A percentile compares a stretch with the other conserved stretches of the same genome.
phyloP scores from a whole-genome alignment of 2,888 invertebrate genomes.

The Ashinkailepas kermadecensis region DNA sequence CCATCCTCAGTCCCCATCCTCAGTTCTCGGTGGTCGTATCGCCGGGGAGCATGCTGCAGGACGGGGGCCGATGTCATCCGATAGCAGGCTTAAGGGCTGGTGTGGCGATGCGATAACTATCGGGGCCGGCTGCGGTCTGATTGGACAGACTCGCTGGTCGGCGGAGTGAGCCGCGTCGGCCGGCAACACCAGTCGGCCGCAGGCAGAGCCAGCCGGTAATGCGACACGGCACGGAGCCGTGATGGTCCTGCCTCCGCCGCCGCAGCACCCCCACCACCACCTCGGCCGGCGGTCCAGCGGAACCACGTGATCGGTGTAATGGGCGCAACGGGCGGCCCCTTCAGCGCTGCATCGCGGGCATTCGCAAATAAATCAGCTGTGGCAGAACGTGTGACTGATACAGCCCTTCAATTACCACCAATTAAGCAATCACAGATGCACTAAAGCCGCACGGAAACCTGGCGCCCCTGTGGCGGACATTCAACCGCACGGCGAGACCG shows the following conservation, averaged over 20 bases:
- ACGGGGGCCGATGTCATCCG: too few species aligned
- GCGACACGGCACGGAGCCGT: not conserved
- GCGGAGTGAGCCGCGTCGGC: not conserved
- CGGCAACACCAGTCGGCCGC: not conserved
- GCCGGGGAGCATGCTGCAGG: too few species aligned
- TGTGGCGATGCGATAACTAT: too few species aligned
- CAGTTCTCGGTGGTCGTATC: too few species aligned
- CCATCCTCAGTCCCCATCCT: too few species aligned
- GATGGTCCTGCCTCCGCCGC: not conserved
- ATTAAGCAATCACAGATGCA: not conserved
- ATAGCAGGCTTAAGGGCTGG: too few species aligned
- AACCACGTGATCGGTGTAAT: not conserved
- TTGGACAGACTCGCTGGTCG: too few species aligned
- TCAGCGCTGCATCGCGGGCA: too few species aligned
- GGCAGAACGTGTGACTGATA: not conserved
- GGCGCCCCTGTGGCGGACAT: too few species aligned
- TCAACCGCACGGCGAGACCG: not conserved
- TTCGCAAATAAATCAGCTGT: not conserved
- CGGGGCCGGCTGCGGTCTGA: too few species aligned
- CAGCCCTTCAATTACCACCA: not conserved
- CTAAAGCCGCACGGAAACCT: too few species aligned
- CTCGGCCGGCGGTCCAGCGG: not conserved
- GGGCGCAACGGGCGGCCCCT: not conserved
- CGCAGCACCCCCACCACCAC: not conserved
- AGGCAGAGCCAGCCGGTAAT: not conserved